These are phyloP conservation scores for Corythornis madagascariensis DNA, from an alignment of 2,113 vertebrate genomes.

Conservation along the genomic window DNA sequence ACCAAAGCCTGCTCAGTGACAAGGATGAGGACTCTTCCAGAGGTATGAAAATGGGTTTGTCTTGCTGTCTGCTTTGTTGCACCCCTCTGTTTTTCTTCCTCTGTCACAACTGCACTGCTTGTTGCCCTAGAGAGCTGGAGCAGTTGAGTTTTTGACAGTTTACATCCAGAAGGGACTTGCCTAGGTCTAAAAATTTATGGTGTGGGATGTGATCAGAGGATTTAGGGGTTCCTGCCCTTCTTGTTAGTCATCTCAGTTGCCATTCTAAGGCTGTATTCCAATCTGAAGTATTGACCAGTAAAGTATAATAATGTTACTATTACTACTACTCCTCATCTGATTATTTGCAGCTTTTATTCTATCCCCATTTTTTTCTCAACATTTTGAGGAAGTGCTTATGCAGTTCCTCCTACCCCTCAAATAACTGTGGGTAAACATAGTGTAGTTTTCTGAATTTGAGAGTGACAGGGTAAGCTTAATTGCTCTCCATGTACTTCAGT, in stretches of 20 bases:
- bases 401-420: neutral
- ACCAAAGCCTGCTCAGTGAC: neutral
- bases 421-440: neutral
- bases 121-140: neutral
- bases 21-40: slow-evolving; percentile 33
- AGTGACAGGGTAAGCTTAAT: neutral
- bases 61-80: neutral
- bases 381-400: neutral
- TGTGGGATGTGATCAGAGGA: neutral
- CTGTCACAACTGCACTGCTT: neutral
- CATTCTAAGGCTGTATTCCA: neutral
- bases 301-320: neutral
- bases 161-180: neutral
- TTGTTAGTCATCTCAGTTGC: neutral
- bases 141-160: neutral
- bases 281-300: neutral
- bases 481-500: neutral
- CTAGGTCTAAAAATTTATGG: neutral
- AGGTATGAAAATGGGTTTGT: slow-evolving; percentile 42
- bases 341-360: neutral
- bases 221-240: neutral
- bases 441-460: neutral
- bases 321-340: neutral
- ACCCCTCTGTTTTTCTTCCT: neutral
- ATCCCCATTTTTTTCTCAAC: neutral